A percentile compares a stretch with the other conserved stretches of the same genome.
phyloP scores from a whole-genome alignment of 2,797 vertebrate genomes.

The Periparus ater region DNA sequence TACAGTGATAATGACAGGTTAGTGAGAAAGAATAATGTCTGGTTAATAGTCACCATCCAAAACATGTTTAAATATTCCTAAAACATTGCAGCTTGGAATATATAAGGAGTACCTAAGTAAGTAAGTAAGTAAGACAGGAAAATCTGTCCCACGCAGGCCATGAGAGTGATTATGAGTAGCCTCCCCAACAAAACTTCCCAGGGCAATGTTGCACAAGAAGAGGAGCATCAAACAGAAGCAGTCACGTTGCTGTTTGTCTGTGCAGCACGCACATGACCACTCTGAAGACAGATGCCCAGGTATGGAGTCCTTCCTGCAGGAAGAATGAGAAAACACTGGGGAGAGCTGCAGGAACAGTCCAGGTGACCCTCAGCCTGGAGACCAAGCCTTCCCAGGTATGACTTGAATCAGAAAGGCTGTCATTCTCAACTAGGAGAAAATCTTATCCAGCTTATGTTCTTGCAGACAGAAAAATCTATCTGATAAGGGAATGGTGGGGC shows the following conservation, averaged over 20 bases:
- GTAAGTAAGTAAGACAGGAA: neutral
- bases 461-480: neutral
- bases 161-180: neutral
- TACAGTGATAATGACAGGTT: neutral
- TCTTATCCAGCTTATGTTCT: neutral
- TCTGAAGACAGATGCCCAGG: neutral
- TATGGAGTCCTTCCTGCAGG: accelerated
- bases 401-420: neutral
- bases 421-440: neutral
- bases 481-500: neutral
- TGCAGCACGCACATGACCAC: neutral
- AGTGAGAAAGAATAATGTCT: neutral
- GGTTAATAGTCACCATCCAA: neutral
- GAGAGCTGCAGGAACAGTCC: neutral
- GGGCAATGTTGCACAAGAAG: neutral
- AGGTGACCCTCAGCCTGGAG: neutral
- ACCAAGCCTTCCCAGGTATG: neutral
- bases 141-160: neutral
- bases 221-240: neutral
- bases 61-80: neutral
- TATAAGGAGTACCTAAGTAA: neutral
- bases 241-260: accelerated
- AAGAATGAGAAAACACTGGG: neutral
- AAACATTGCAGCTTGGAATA: neutral
- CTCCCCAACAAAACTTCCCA: neutral